A percentile compares a stretch with the other conserved stretches of the same genome.
Evolutionary conservation across 2,888 invertebrate species (phyloP).

Genomic region (Amiota minor): DNA sequence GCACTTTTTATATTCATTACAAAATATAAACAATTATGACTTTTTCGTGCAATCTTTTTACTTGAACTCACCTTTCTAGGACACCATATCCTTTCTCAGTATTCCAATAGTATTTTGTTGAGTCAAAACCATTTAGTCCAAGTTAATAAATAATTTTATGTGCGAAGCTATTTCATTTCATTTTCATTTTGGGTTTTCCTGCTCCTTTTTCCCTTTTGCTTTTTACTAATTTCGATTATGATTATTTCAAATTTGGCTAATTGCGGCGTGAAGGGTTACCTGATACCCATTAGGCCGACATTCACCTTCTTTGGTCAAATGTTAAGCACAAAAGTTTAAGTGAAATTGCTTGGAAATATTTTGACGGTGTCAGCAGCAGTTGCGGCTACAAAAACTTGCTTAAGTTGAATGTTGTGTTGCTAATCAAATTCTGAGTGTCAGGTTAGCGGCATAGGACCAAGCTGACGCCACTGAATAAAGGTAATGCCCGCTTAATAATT

Average conservation of each 20-base stretch:
- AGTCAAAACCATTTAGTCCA: conserved; percentile 19
- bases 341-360: conserved; percentile 22
- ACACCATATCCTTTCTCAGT: neutral
- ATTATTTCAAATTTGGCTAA: conserved; percentile 22
- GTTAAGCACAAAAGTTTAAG: neutral
- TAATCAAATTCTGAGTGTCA: too few species aligned
- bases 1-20: too few species aligned
- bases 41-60: too few species aligned
- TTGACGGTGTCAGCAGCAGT: too few species aligned
- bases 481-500: conserved; percentile 19
- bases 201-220: neutral
- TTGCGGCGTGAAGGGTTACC: conserved; percentile 23
- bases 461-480: conserved; percentile 10
- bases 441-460: neutral
- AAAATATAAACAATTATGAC: too few species aligned
- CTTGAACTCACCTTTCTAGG: neutral
- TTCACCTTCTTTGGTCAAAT: neutral
- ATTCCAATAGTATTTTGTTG: neutral
- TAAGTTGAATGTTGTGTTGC: too few species aligned
- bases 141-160: conserved; percentile 27
- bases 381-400: too few species aligned
- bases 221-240: conserved; percentile 28
- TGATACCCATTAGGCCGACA: neutral
- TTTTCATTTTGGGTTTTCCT: neutral
- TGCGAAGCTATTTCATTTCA: neutral